Conservation (phyloP, 2,888 invertebrate species). For the Julus scanicus region DNA sequence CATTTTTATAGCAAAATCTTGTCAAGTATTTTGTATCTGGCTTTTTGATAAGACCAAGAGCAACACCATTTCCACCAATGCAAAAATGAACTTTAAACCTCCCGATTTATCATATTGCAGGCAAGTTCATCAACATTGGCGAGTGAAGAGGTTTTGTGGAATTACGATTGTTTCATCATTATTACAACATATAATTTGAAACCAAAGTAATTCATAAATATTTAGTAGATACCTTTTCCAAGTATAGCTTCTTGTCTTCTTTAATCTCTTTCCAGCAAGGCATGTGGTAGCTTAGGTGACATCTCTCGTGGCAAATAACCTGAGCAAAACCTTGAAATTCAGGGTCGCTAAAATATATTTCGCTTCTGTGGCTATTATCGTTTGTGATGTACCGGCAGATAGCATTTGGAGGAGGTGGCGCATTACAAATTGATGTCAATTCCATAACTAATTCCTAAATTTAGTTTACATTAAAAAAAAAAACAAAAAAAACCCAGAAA, state of each 20-base stretch:
- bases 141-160: too few relatives aligned
- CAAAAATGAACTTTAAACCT: too few relatives aligned
- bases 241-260: slow-evolving; percentile 46
- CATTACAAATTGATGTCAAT: slow-evolving; percentile 58
- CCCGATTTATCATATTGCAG: too few relatives aligned
- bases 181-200: too few relatives aligned
- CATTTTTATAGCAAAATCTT: too few relatives aligned
- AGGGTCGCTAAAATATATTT: slow-evolving; percentile 59
- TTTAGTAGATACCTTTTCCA: not conserved
- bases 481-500: not conserved
- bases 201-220: too few relatives aligned
- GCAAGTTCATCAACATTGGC: too few relatives aligned
- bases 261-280: slow-evolving; percentile 59
- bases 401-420: slow-evolving; percentile 59
- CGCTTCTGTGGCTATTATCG: not conserved
- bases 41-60: too few relatives aligned
- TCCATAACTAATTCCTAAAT: slow-evolving; percentile 56
- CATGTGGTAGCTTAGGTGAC: slow-evolving; percentile 58
- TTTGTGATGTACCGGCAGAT: slow-evolving; percentile 57
- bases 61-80: too few relatives aligned
- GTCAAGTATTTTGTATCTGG: too few relatives aligned
- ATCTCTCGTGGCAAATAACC: slow-evolving; percentile 58
- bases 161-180: too few relatives aligned
- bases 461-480: slow-evolving; percentile 21
- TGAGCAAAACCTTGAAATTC: slow-evolving; percentile 59